Conservation (phyloP, 2,888 invertebrate genomes). For the Parascotia fuliginaria region DNA sequence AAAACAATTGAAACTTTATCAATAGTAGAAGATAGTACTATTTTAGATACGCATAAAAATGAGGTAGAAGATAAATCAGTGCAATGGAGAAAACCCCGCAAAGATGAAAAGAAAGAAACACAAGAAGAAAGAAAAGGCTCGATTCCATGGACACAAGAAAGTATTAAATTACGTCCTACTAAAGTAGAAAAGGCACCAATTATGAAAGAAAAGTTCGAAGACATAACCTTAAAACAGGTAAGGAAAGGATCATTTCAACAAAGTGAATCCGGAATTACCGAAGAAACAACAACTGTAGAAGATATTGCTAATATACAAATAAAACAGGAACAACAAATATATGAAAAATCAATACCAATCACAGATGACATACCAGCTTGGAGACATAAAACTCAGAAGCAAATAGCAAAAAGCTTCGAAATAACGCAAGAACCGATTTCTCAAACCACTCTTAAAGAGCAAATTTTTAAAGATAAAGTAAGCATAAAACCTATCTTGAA, state of each 20-base stretch:
- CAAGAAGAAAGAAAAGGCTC: constrained; percentile 62
- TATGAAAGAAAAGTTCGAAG: constrained; percentile 83
- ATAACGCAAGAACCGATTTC: not conserved
- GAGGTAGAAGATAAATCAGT: constrained; percentile 26
- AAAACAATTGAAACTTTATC: constrained; percentile 11
- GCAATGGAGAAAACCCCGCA: constrained; percentile 36
- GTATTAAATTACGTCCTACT: constrained; percentile 86
- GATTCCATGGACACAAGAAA: constrained; percentile 87
- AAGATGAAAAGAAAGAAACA: constrained; percentile 41
- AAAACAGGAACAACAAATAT: constrained; percentile 32
- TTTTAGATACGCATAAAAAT: constrained; percentile 21
- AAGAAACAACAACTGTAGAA: constrained; percentile 86
- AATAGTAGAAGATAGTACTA: constrained; percentile 20
- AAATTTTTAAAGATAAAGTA: constrained; percentile 47
- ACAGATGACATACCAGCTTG: constrained; percentile 1
- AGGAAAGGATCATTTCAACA: constrained; percentile 70
- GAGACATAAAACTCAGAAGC: constrained; percentile 3
- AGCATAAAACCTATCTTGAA: constrained; percentile 10
- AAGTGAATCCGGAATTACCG: constrained; percentile 66
- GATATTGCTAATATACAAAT: constrained; percentile 84
- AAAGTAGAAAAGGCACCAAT: constrained; percentile 84
- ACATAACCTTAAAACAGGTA: constrained; percentile 68
- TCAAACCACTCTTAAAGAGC: too few relatives aligned
- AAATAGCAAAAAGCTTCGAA: not conserved
- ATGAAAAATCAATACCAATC: constrained; percentile 31